These are phyloP conservation scores for Oncopeltus fasciatus DNA, from an alignment of 1,140 invertebrate species.

Conservation along the genomic window DNA sequence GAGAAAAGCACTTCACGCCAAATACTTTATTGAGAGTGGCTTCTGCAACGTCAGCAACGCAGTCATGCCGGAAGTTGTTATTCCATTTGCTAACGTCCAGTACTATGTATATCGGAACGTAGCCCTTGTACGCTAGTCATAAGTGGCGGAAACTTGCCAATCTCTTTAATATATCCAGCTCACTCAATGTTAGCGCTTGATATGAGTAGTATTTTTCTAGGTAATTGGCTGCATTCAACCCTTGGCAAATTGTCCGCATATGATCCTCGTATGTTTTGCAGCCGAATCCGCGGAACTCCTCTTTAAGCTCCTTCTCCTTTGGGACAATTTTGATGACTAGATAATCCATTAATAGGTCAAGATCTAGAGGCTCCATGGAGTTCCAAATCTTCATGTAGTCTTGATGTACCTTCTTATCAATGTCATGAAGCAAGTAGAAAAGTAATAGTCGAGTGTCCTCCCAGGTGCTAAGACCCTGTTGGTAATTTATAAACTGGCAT, in stretches of 20 bases:
- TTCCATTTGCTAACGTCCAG: not conserved
- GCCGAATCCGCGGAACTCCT: not conserved
- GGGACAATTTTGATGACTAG: not conserved
- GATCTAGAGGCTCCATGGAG: not conserved
- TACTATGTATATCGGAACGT: not conserved
- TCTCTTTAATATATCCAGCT: not conserved
- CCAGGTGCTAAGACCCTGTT: no score
- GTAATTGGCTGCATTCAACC: not conserved
- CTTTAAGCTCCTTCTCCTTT: not conserved
- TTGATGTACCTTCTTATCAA: not conserved
- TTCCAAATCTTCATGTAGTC: not conserved
- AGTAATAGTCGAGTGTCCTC: not conserved
- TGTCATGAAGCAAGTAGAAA: not conserved
- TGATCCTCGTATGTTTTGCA: not conserved
- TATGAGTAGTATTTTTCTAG: not conserved
- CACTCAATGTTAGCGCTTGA: not conserved
- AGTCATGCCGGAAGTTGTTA: not conserved
- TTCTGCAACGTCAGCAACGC: not conserved
- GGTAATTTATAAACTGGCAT: no score
- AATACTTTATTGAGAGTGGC: not conserved
- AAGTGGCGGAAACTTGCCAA: not conserved
- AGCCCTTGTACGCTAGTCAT: not conserved
- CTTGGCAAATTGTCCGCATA: not conserved
- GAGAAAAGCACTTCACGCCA: not conserved
- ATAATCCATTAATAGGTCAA: not conserved